Base-by-base conservation (phyloP, 2,797 vertebrate genomes). In the Mus spretus region DNA sequence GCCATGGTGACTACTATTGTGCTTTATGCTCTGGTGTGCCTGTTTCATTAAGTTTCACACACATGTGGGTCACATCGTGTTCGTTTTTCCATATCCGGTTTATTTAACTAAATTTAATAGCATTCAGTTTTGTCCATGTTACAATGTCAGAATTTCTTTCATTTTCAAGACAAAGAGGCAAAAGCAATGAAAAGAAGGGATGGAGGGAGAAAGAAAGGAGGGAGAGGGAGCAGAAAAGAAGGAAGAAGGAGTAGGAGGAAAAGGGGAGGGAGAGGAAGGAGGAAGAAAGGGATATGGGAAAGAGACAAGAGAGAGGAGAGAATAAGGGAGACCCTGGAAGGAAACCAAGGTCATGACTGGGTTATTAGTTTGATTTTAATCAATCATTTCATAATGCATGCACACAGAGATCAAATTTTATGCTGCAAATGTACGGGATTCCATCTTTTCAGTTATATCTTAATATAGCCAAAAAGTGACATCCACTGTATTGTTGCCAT, bases 241-340 rank as follows among this genome's bases (percentile, higher is more conserved):
- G 44, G 22, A 13, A 13, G 11, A 13, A 74, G 37, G 37, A 40
- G 31, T 17, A 53, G 17, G 31, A 34, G 31, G 19, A 12, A 6
- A 1, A 4, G 9, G 3, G 40, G 24, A 44, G 2, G 8, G 4
- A 24, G 9, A 17, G 9, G 22, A 20, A 7, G 20, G 24, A 31
- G 20, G 9, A 17, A 11, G 0, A 8, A 44, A 14, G 6, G 37
- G 10, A 50, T 12, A 50, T 50, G 50, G 50, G 50, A 50, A 11
- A 50, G 47, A 50, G 50, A 50, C 50, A 50, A 11, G 57, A 40
- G 20, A 59, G 24, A 59, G 31, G 31, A 67, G 31, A 67, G 65
- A 67, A 28, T 20, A 72, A 44, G 24, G 24, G 13, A 24, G 22
- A 44, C 9, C 0, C 20, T 11, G 55, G 12, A 17, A n/a, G 6